Evolutionary conservation across 2,113 vertebrate genomes (phyloP).

Genomic region (Mastomys coucha): DNA sequence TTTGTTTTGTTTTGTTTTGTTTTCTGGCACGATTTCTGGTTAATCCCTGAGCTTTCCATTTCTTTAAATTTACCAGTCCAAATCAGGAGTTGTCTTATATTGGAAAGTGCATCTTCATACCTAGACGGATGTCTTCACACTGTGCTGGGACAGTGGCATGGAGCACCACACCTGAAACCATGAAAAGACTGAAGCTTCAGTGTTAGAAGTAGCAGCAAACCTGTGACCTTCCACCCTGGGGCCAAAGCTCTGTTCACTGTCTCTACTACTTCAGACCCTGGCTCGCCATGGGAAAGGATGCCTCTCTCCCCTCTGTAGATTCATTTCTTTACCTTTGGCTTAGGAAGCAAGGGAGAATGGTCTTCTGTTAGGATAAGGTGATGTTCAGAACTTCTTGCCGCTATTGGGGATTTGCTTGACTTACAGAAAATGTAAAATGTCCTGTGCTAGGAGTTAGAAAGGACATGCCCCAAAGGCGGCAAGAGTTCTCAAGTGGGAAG

Average conservation of each 20-base stretch:
- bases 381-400: background rate
- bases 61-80: background rate
- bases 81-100: background rate
- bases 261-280: background rate
- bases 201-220: background rate
- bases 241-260: background rate
- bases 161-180: background rate
- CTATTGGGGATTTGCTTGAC: background rate
- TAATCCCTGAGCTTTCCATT: background rate
- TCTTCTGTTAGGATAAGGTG: background rate
- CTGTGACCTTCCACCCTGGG: no score
- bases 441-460: background rate
- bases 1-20: no score
- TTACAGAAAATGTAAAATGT: background rate
- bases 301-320: background rate
- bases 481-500: background rate
- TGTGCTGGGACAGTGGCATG: background rate
- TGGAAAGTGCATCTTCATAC: background rate
- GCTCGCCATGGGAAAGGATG: background rate
- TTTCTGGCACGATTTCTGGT: background rate
- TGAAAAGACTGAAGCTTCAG: background rate
- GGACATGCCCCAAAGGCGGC: background rate
- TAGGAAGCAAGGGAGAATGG: background rate
- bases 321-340: background rate
- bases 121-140: background rate